Percentiles rank a stretch among this genome's conserved stretches.
These are phyloP conservation scores for Acestrorhynchus altus DNA, from an alignment of 2,797 vertebrate species.

Conservation along the genomic window DNA sequence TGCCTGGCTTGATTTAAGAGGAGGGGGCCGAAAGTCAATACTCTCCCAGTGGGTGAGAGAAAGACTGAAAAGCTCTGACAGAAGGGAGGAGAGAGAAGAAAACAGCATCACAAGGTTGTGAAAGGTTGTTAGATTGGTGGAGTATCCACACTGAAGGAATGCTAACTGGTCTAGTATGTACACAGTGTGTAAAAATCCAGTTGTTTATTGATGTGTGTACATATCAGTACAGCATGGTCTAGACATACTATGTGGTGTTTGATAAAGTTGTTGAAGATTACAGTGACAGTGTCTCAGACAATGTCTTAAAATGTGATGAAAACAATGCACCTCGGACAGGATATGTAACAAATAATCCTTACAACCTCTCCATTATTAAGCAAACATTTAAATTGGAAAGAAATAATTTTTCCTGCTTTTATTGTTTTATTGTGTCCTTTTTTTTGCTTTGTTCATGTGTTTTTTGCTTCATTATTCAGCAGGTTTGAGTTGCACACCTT, in stretches of 20 bases:
- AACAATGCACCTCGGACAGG: too few species aligned
- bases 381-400: too few species aligned
- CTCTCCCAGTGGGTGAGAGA: slow-evolving; percentile 60
- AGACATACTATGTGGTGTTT: too few species aligned
- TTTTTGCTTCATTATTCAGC: slow-evolving; percentile 65
- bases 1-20: slow-evolving; percentile 74
- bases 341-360: too few species aligned
- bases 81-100: slow-evolving; percentile 22
- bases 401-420: background rate
- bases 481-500: slow-evolving; percentile 72
- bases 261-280: too few species aligned
- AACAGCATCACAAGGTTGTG: slow-evolving; percentile 45
- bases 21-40: slow-evolving; percentile 72
- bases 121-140: background rate
- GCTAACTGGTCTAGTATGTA: background rate
- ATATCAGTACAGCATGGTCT: too few species aligned
- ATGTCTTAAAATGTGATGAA: too few species aligned
- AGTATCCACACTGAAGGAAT: background rate
- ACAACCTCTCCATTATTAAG: too few species aligned
- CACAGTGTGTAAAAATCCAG: background rate
- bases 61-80: slow-evolving; percentile 63
- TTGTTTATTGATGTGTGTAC: too few species aligned
- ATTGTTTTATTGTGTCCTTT: slow-evolving; percentile 25
- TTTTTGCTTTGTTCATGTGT: slow-evolving; percentile 22
- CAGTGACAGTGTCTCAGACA: too few species aligned